Evolutionary conservation across 1,140 invertebrate genomes (phyloP), one percentile per base, ranked within the genome.

Genomic region (Zaprionus tsacasi): DNA sequence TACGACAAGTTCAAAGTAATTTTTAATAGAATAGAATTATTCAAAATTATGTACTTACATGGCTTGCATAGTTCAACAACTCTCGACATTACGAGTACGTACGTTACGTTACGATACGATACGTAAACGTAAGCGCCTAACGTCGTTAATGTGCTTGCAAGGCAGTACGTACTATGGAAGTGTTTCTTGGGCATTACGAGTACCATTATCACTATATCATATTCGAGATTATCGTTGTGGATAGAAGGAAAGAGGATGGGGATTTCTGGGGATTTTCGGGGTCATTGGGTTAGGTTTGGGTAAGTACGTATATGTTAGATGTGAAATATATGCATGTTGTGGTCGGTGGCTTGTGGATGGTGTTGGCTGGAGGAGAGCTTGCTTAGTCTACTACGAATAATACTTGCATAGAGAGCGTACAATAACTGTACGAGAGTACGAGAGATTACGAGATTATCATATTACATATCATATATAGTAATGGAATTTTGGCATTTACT

Each of bases 1-100:
- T 92, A 92, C 91, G 91, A 92, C 91, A 92, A 92, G 85, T 91
- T 86, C 86, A 92, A 91, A 89, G 78, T 86, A 82, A 86, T 82
- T 45, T 88, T 57, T 86, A 82, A 78, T 79, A 79, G 73, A 83
- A 85, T 64, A 45, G 64, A 86, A 85, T 82, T 83, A 89, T 82
- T 78, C 59, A 75, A 91, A 89, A 91, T 45, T 15, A 45, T 92
- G 87, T 92, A 92, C 91, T 92, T 92, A 92, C 91, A 91, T 90
- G 85, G 79, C 86, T 90, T 88, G 83, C 83, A 88, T 78, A 80
- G 71, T 79, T 79, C 45, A 82, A 74, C 57, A 81, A 76, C 70
- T 83, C 77, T 83, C 61, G 71, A 81, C 75, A 76, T 76, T 76
- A 76, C 40, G 40, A 15, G n/a, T 15, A 15, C n/a, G n/a, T 17